These are phyloP conservation scores for Lagorchestes hirsutus DNA, from an alignment of 2,797 vertebrate species.

Conservation along the genomic window DNA sequence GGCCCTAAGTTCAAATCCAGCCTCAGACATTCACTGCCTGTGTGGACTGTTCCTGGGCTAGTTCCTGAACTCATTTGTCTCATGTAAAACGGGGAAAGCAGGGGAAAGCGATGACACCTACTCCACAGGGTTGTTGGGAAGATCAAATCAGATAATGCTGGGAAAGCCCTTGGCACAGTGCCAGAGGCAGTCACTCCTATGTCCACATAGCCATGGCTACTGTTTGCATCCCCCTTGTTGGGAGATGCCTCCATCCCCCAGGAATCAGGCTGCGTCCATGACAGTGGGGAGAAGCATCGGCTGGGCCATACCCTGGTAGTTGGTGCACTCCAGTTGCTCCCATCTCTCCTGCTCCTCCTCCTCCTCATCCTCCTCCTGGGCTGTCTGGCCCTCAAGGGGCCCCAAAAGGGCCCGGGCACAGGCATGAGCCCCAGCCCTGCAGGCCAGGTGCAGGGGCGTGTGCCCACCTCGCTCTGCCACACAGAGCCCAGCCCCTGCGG, in stretches of 20 bases:
- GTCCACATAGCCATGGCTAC: not conserved
- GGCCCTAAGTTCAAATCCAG: not conserved
- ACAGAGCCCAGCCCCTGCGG: slow-evolving; percentile 79
- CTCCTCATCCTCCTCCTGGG: slow-evolving; percentile 56
- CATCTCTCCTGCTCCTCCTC: slow-evolving; percentile 56
- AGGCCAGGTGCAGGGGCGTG: slow-evolving; percentile 87
- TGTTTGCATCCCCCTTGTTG: not conserved
- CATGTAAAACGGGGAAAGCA: not conserved
- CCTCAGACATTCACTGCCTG: not conserved
- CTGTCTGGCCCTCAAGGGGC: slow-evolving; percentile 50
- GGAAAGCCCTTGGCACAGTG: not conserved
- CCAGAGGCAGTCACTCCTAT: not conserved
- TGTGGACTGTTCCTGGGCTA: not conserved
- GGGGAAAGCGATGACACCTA: not conserved
- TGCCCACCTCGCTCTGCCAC: slow-evolving; percentile 86
- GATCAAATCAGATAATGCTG: too few species aligned
- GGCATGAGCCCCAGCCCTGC: slow-evolving; percentile 79
- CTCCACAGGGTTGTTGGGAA: too few species aligned
- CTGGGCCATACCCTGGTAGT: slow-evolving; percentile 77
- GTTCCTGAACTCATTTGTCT: not conserved
- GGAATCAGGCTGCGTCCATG: too few species aligned
- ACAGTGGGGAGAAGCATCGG: too few species aligned
- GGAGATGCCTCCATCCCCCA: too few species aligned
- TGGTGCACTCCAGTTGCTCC: slow-evolving; percentile 77
- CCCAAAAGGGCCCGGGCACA: slow-evolving; percentile 83